phyloP scores from a whole-genome alignment of 1,140 invertebrate species.

The Lepidotrigona ventralis region DNA sequence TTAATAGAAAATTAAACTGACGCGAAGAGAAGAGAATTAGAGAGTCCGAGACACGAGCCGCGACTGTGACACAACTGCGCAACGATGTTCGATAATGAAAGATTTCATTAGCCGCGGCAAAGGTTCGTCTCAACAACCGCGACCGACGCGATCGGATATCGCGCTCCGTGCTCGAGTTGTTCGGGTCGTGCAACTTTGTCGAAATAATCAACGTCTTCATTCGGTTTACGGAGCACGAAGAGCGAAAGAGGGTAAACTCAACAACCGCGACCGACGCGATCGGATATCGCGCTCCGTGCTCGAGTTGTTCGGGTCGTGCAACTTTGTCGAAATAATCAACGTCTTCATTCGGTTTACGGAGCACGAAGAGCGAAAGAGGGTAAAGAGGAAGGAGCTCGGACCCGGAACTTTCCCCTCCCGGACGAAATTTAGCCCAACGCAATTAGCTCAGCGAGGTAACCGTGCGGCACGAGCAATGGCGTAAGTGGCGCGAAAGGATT shows the following conservation, averaged over 20 bases:
- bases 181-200: not conserved
- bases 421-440: slow-evolving; percentile 15
- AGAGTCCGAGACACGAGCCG: not conserved
- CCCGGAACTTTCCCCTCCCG: not conserved
- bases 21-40: not conserved
- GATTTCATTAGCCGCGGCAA: slow-evolving; percentile 8
- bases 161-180: not conserved
- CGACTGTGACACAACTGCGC: not conserved
- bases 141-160: not conserved
- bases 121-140: not conserved
- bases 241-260: not conserved
- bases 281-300: too few species aligned
- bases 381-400: not conserved
- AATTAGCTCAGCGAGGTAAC: not conserved
- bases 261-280: not conserved
- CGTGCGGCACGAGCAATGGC: not conserved
- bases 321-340: slow-evolving; percentile 10
- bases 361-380: not conserved
- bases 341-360: not conserved
- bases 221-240: not conserved
- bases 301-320: not conserved
- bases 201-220: slow-evolving; percentile 1
- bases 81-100: not conserved
- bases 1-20: slow-evolving; percentile 28
- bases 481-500: not conserved